phyloP scores from a whole-genome alignment of 2,797 vertebrate genomes.

The Hypotaenidia philippensis region DNA sequence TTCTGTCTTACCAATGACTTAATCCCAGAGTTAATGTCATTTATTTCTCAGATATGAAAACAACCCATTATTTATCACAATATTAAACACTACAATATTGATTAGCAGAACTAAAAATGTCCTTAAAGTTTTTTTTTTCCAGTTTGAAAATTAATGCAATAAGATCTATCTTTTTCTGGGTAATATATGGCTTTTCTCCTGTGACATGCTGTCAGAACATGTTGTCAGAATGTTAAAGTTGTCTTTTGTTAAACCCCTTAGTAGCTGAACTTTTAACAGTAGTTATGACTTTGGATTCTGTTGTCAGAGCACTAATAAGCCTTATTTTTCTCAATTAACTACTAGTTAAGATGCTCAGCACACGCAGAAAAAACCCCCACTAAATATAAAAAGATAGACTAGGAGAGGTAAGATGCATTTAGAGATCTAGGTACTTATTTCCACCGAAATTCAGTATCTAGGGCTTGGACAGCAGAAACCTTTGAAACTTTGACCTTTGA shows the following conservation, averaged over 20 bases:
- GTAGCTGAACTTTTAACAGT: background rate
- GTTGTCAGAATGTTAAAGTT: background rate
- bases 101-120: background rate
- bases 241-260: background rate
- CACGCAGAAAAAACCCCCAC: background rate
- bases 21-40: constrained; percentile 33
- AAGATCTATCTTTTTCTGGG: background rate
- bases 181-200: background rate
- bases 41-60: constrained; percentile 35
- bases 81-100: background rate
- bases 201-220: background rate
- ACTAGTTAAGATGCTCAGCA: background rate
- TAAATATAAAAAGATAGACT: background rate
- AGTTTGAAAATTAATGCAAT: background rate
- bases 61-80: constrained; percentile 11
- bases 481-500: background rate
- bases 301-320: background rate
- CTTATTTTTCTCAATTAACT: background rate
- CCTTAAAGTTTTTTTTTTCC: background rate
- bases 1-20: constrained; percentile 42
- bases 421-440: background rate
- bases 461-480: background rate
- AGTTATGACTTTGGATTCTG: background rate
- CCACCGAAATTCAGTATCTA: background rate
- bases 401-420: background rate